phyloP scores from a whole-genome alignment of 2,797 vertebrate species.

The Parambassis ranga region DNA sequence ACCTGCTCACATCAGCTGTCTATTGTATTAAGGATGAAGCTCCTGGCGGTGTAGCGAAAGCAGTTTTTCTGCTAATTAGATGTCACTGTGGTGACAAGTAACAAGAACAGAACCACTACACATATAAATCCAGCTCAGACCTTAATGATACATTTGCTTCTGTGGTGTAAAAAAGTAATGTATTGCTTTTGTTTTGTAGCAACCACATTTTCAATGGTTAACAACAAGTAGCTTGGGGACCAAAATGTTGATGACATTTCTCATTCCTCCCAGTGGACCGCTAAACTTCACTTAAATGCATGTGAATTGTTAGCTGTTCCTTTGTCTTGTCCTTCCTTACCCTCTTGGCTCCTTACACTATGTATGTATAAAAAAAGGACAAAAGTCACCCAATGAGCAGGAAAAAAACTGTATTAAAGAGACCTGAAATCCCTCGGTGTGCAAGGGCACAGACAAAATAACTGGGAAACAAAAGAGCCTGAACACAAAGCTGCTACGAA shows the following conservation, averaged over 20 bases:
- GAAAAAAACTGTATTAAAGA: not conserved
- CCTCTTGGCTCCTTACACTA: not conserved
- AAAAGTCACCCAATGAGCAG: not conserved
- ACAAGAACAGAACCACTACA: slow-evolving; percentile 12
- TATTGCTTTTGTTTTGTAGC: not conserved
- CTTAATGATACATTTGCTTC: slow-evolving; percentile 23
- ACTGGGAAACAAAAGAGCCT: slow-evolving; percentile 15
- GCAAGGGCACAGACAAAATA: not conserved
- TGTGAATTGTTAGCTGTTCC: not conserved
- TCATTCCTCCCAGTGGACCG: not conserved
- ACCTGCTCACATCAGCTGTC: slow-evolving; percentile 12
- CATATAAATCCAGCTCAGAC: not conserved
- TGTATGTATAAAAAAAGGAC: too few relatives aligned
- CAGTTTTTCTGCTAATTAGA: slow-evolving; percentile 36
- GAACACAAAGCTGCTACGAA: slow-evolving; percentile 20
- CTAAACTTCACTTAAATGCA: not conserved
- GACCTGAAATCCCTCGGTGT: not conserved
- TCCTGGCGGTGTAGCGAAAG: slow-evolving; percentile 7
- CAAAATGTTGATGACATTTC: not conserved
- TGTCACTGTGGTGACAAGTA: slow-evolving; percentile 12
- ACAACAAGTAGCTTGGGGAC: not conserved
- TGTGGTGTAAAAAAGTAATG: not conserved
- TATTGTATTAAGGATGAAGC: slow-evolving; percentile 1
- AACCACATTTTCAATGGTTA: not conserved
- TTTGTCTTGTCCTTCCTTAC: not conserved